A percentile compares a stretch with the other conserved stretches of the same genome.
Evolutionary conservation across 2,113 vertebrate species (phyloP).

Genomic region (Sapayoa aenigma): DNA sequence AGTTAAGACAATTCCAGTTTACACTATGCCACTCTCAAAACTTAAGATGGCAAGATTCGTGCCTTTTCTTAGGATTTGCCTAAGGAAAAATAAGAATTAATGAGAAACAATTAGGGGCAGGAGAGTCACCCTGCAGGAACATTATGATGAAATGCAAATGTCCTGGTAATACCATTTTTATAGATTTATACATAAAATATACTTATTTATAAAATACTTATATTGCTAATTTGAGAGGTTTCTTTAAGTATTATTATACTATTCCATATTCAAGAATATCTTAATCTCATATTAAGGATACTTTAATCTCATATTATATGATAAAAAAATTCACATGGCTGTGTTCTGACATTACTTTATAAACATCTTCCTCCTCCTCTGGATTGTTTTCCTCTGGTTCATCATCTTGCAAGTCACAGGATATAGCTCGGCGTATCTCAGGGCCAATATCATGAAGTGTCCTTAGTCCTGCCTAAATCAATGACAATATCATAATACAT

Average conservation of each 20-base stretch:
- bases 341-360: conserved; percentile 88
- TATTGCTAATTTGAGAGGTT: neutral
- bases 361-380: conserved; percentile 96
- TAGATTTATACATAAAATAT: neutral
- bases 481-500: conserved; percentile 81
- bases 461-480: conserved; percentile 97
- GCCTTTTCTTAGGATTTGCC: neutral
- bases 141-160: neutral
- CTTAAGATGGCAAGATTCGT: neutral
- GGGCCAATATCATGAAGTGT: conserved; percentile 99
- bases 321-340: conserved; percentile 30
- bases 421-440: conserved; percentile 99
- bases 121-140: neutral
- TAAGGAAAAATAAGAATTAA: neutral
- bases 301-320: neutral
- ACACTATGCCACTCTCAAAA: neutral
- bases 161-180: neutral
- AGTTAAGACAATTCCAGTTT: neutral
- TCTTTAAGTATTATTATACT: neutral
- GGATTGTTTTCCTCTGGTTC: conserved; percentile 94
- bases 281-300: too few species aligned
- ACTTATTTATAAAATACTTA: neutral
- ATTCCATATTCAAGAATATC: neutral
- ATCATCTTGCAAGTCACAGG: conserved; percentile 99
- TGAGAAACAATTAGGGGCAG: neutral